These are phyloP conservation scores for Larimichthys crocea DNA, from an alignment of 2,113 vertebrate species.

Conservation along the genomic window DNA sequence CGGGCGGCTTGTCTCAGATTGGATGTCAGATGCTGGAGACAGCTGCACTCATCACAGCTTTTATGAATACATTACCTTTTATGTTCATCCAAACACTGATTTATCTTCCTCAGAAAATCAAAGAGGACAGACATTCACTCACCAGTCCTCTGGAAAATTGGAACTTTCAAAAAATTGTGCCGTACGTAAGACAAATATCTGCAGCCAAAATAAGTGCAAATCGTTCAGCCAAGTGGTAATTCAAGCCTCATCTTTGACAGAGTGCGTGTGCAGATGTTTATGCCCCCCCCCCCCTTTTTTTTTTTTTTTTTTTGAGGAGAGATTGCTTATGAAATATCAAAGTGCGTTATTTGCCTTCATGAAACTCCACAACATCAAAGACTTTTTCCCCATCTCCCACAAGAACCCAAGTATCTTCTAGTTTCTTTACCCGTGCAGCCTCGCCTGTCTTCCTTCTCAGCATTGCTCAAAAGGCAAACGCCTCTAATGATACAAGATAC, in stretches of 20 bases:
- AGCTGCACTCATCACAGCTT: conserved; percentile 83
- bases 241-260: conserved; percentile 43
- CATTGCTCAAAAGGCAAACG: conserved; percentile 65
- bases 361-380: conserved; percentile 79
- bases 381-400: conserved; percentile 55
- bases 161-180: conserved; percentile 54
- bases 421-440: conserved; percentile 44
- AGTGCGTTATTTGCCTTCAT: conserved; percentile 79
- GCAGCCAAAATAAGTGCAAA: conserved; percentile 47
- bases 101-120: conserved; percentile 75
- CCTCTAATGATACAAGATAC: conserved; percentile 74
- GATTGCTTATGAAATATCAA: conserved; percentile 77
- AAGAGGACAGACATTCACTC: conserved; percentile 67
- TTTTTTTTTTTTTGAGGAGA: conserved; percentile 37
- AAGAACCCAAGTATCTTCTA: conserved; percentile 66
- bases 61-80: conserved; percentile 85
- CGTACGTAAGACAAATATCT: conserved; percentile 48
- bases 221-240: conserved; percentile 48
- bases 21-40: conserved; percentile 80
- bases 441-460: conserved; percentile 61
- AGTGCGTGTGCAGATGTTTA: conserved; percentile 49
- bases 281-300: background rate
- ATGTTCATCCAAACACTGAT: conserved; percentile 80
- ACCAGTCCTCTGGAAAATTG: conserved; percentile 45
- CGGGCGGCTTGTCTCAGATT: conserved; percentile 78